Evolutionary conservation across 2,888 invertebrate species (phyloP).

Genomic region (Eristalis pertinax): DNA sequence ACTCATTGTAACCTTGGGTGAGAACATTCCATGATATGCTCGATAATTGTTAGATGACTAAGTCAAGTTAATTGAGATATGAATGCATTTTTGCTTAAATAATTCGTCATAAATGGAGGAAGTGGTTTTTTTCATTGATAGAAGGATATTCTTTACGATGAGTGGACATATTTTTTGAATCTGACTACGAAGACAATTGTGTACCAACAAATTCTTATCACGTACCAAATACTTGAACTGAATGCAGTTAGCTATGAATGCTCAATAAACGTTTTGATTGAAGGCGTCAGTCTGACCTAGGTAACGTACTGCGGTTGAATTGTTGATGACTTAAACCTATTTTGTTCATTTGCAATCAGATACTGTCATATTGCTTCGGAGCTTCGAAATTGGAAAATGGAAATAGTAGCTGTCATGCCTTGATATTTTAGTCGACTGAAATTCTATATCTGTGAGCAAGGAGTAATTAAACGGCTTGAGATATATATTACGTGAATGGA

Average conservation of each 20-base stretch:
- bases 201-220: constrained; percentile 2
- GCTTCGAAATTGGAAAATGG: no score
- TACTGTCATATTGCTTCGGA: not conserved
- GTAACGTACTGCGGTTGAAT: not conserved
- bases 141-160: not conserved
- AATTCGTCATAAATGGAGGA: not conserved
- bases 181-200: not conserved
- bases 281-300: not conserved
- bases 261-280: not conserved
- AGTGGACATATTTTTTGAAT: not conserved
- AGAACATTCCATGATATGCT: constrained; percentile 26
- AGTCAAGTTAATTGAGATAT: not conserved
- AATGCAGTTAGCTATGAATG: not conserved
- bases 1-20: constrained; percentile 19
- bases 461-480: no score
- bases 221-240: not conserved
- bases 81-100: constrained; percentile 9
- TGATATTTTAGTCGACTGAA: no score
- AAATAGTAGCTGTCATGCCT: no score
- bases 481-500: no score
- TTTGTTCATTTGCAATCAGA: not conserved
- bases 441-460: no score
- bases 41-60: constrained; percentile 37
- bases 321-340: not conserved
- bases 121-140: not conserved